phyloP scores from a whole-genome alignment of 2,113 vertebrate species.

The Scophthalmus maximus region DNA sequence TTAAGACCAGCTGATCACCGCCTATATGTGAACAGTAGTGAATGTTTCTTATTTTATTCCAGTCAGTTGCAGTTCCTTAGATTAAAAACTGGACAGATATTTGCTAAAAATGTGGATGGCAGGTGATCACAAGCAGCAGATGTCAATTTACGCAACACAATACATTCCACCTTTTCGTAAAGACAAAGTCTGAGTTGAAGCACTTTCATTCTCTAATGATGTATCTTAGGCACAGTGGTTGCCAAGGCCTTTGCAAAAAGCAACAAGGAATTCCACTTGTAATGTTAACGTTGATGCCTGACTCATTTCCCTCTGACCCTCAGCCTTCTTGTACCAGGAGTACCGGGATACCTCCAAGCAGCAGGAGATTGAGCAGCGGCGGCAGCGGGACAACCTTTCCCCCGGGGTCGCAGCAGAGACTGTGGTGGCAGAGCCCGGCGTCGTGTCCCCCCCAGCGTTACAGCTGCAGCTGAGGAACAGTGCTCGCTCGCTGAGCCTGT shows the following conservation, averaged over 20 bases:
- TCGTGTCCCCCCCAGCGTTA: conserved; percentile 60
- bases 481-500: conserved; percentile 85
- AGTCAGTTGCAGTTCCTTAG: no score
- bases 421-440: conserved; percentile 59
- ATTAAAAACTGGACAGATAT: no score
- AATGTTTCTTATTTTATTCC: not conserved
- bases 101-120: no score
- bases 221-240: not conserved
- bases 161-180: no score
- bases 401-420: conserved; percentile 79
- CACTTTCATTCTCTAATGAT: no score
- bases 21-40: not conserved
- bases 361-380: conserved; percentile 92
- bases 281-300: not conserved
- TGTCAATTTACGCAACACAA: no score
- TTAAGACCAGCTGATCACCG: not conserved
- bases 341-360: conserved; percentile 94
- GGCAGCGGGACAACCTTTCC: conserved; percentile 86
- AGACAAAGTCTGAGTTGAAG: no score
- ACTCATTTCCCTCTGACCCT: conserved; percentile 6
- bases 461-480: conserved; percentile 81
- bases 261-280: not conserved
- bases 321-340: conserved; percentile 96
- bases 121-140: no score
- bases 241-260: not conserved